These are phyloP conservation scores for Andrena bicolor DNA, from an alignment of 2,888 invertebrate genomes.

Conservation along the genomic window DNA sequence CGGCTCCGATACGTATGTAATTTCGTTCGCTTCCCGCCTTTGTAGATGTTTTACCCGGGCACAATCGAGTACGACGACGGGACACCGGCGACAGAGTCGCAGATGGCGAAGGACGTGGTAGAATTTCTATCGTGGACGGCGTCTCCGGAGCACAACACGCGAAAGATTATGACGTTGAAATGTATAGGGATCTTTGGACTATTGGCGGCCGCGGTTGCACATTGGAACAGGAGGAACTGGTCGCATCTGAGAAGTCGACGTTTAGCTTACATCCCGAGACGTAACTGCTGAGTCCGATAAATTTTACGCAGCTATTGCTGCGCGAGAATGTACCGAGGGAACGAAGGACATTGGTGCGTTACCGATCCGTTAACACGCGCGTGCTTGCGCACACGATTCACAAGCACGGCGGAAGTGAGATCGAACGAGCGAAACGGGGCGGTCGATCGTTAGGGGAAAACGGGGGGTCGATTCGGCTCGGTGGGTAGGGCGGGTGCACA, in stretches of 20 bases:
- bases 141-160: slow-evolving; percentile 95
- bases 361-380: not conserved
- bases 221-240: slow-evolving; percentile 95
- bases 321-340: not conserved
- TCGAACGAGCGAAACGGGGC: not conserved
- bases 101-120: slow-evolving; percentile 97
- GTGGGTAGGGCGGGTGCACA: slow-evolving; percentile 37
- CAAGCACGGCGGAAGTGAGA: not conserved
- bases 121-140: slow-evolving; percentile 97
- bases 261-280: slow-evolving; percentile 90
- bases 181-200: slow-evolving; percentile 89
- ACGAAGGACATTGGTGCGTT: not conserved
- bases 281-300: not conserved
- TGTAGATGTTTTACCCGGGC: slow-evolving; percentile 71
- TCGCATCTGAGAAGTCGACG: slow-evolving; percentile 92
- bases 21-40: not conserved
- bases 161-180: slow-evolving; percentile 93
- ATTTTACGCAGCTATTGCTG: too few species aligned
- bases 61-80: slow-evolving; percentile 94
- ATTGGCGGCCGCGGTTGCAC: slow-evolving; percentile 88
- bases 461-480: not conserved
- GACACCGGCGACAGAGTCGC: slow-evolving; percentile 96
- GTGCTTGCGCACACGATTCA: not conserved
- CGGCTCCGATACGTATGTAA: too few species aligned
- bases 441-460: not conserved